Conservation (phyloP, 2,888 invertebrate species). For the Mesorhabditis sp. region DNA sequence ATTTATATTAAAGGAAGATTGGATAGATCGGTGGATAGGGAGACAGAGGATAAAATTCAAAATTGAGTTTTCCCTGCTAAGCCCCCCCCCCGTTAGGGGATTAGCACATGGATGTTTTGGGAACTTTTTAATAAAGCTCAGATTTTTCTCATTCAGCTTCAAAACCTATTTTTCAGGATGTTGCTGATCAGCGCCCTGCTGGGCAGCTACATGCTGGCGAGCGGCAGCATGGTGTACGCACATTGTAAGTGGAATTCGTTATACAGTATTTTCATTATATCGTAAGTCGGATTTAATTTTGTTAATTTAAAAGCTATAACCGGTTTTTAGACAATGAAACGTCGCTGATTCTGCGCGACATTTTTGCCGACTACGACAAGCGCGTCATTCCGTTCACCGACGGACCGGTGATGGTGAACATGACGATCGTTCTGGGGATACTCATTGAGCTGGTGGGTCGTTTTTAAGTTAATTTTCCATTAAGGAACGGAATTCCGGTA, state of each 20-base stretch:
- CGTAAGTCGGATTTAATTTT: too few species aligned
- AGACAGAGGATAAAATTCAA: too few species aligned
- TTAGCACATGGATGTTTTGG: too few species aligned
- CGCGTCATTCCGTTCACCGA: slow-evolving; percentile 46
- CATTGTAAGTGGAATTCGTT: background rate
- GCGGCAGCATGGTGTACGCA: background rate
- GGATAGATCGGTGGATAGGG: too few species aligned
- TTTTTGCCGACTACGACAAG: slow-evolving; percentile 44
- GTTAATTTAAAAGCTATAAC: too few species aligned
- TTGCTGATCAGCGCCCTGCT: background rate
- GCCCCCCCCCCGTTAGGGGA: too few species aligned
- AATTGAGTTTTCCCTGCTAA: too few species aligned
- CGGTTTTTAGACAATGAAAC: slow-evolving; percentile 31
- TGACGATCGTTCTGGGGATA: slow-evolving; percentile 52
- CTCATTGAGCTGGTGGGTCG: slow-evolving; percentile 45
- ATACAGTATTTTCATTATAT: too few species aligned
- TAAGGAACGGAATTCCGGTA: background rate
- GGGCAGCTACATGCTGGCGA: background rate
- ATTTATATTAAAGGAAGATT: too few species aligned
- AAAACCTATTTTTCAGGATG: background rate
- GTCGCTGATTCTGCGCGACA: slow-evolving; percentile 36
- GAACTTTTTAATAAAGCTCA: too few species aligned
- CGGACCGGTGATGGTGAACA: slow-evolving; percentile 47
- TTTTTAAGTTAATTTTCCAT: background rate
- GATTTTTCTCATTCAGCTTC: too few species aligned